Percentiles rank a stretch among this genome's conserved stretches.
Evolutionary conservation across 2,888 invertebrate genomes (phyloP).

Genomic region (Cheilosia soror): DNA sequence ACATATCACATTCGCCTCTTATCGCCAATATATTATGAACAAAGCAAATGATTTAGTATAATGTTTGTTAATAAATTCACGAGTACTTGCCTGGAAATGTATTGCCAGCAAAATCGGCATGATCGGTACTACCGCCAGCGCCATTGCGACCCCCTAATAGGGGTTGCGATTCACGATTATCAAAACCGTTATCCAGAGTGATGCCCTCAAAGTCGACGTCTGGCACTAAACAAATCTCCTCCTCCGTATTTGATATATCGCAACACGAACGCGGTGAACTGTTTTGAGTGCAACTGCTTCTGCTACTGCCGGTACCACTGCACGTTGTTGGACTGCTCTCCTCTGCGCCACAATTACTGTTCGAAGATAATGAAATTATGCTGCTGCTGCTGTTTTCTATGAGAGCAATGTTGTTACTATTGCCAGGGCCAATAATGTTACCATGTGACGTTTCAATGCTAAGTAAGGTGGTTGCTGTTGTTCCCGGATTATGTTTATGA

Average conservation of each 20-base stretch:
- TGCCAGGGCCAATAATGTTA: slow-evolving; percentile 51
- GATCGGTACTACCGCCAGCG: slow-evolving; percentile 89
- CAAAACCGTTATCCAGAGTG: slow-evolving; percentile 92
- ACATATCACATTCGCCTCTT: slow-evolving; percentile 6
- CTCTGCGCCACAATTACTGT: slow-evolving; percentile 80
- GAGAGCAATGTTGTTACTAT: slow-evolving; percentile 48
- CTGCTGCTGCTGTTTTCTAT: slow-evolving; percentile 84
- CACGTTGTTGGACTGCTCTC: slow-evolving; percentile 75
- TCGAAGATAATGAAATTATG: slow-evolving; percentile 85
- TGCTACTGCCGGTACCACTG: slow-evolving; percentile 76
- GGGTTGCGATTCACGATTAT: slow-evolving; percentile 96
- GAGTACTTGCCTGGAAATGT: slow-evolving; percentile 91
- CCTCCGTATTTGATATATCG: slow-evolving; percentile 76
- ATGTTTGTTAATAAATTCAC: neutral
- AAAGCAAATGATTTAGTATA: neutral
- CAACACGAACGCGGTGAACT: slow-evolving; percentile 76
- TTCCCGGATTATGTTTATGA: slow-evolving; percentile 46
- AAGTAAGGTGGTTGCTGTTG: slow-evolving; percentile 49
- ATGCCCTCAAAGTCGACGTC: slow-evolving; percentile 92
- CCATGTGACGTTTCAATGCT: slow-evolving; percentile 52
- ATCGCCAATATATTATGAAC: neutral
- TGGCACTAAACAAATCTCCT: slow-evolving; percentile 91
- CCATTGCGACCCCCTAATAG: slow-evolving; percentile 93
- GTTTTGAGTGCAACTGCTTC: slow-evolving; percentile 65
- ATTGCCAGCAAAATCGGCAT: slow-evolving; percentile 90